Base-by-base conservation (phyloP, 2,888 invertebrate genomes). In the Rhagonycha lutea region DNA sequence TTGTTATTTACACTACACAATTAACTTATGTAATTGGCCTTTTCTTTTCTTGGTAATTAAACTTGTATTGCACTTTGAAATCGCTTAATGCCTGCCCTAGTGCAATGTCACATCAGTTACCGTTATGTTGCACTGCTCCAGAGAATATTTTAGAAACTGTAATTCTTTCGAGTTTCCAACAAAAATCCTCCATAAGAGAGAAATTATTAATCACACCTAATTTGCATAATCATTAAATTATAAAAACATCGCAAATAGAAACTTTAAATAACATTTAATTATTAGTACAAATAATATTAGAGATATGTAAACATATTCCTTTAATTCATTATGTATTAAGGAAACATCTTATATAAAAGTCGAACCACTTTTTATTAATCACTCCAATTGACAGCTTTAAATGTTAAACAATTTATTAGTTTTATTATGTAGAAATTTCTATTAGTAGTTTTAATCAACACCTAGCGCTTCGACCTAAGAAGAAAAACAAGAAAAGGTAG, bases 21-120 rank as follows among this genome's bases (percentile, higher is more conserved):
- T 76, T 76, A 76, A 14, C 70, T 73, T 73, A 73, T 68, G 72
- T 76, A 76, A 76, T 76, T 76, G 73, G 67, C 70, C 72, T 72
- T 73, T 72, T 62, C 72, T 75, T 70, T 76, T 73, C 72, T 73
- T 76, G 73, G 73, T 67, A 76, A 76, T 76, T 76, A 76, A 76
- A 68, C 72, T 62, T 61, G 70, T 60, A 60, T 72, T 76, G 76
- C 76, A 76, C 73, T 76, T 76, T 29, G 67, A 69, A 75, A 69
- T 69, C 60, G 29, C 60, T 72, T 68, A 70, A 65, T 69, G 70
- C 60, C 71, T 70, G 61, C 70, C 28, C 71, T 74, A 68, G 71
- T 72, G 75, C 75, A 63, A 69, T 75, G 75, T 75, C 72, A 32
- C 72, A 32, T 63, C 24, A 61, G 60, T 65, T 72, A 75, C 75